Percentiles rank a stretch among this genome's conserved stretches.
Conservation (phyloP, 2,113 vertebrate genomes). For the Mustela nigripes region DNA sequence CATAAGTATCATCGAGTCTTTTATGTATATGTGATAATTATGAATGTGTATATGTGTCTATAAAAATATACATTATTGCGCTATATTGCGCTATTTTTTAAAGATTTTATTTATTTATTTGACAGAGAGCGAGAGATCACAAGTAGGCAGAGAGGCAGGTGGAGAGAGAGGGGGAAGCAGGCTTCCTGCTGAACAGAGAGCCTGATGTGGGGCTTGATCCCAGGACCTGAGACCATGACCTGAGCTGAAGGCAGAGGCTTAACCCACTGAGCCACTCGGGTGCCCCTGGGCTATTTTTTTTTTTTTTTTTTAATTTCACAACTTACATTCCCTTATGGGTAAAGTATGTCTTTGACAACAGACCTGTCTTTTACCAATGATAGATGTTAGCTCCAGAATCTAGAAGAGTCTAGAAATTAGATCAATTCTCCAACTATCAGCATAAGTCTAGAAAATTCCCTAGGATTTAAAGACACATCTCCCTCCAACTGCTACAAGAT, state of each 20-base stretch:
- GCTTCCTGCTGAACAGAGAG: no score
- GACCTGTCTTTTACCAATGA: background rate
- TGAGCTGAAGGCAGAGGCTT: no score
- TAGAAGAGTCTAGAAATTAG: background rate
- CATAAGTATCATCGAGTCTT: background rate
- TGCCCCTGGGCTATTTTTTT: background rate
- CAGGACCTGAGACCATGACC: no score
- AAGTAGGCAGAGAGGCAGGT: no score
- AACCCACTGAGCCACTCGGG: no score
- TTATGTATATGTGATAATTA: background rate
- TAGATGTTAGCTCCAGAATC: background rate
- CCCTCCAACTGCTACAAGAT: background rate
- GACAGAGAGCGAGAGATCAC: no score
- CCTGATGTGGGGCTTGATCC: no score
- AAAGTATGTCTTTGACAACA: background rate
- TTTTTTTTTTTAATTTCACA: background rate
- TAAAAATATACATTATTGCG: background rate
- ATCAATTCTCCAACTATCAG: background rate
- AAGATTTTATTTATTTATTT: no score
- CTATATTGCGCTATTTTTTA: background rate
- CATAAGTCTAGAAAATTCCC: background rate
- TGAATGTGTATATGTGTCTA: background rate
- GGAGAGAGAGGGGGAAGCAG: no score
- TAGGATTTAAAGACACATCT: background rate
- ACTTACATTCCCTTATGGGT: background rate